These are phyloP conservation scores for Triplophysa siluroides DNA, from an alignment of 2,113 vertebrate species.

Conservation along the genomic window DNA sequence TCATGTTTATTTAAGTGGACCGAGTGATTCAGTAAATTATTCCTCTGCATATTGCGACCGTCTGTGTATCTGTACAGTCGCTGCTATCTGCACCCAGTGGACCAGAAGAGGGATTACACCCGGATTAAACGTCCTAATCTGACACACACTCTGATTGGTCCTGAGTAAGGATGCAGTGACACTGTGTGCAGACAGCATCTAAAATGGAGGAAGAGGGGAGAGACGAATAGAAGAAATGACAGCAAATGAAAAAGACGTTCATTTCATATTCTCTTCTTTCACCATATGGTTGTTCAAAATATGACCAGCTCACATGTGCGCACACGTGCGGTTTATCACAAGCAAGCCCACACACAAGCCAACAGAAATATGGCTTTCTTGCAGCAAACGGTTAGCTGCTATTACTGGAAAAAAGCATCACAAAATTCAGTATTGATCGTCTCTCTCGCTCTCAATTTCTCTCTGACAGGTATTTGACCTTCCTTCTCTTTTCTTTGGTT, in stretches of 20 bases:
- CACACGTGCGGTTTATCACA: background rate
- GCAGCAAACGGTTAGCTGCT: slow-evolving; percentile 13
- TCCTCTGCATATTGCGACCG: background rate
- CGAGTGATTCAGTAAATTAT: background rate
- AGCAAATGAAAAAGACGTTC: background rate
- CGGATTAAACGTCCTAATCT: slow-evolving; percentile 66
- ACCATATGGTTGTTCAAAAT: background rate
- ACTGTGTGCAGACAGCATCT: slow-evolving; percentile 23
- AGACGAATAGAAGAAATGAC: background rate
- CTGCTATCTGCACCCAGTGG: slow-evolving; percentile 51
- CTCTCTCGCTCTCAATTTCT: slow-evolving; percentile 60
- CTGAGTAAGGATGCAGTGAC: slow-evolving; percentile 51
- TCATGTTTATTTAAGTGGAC: background rate
- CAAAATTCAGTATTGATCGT: slow-evolving; percentile 58
- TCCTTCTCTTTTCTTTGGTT: slow-evolving; percentile 57
- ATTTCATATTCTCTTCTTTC: background rate
- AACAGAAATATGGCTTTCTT: background rate
- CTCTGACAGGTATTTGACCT: slow-evolving; percentile 66
- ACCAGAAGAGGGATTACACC: slow-evolving; percentile 65
- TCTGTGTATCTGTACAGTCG: slow-evolving; percentile 21
- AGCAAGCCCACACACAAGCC: background rate
- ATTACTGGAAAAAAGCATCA: slow-evolving; percentile 38
- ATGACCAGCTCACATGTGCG: background rate
- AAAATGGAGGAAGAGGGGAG: slow-evolving; percentile 25
- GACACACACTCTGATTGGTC: slow-evolving; percentile 52